These are phyloP conservation scores for Drosophila aff. DNA, from an alignment of 1,140 invertebrate species.

Conservation along the genomic window DNA sequence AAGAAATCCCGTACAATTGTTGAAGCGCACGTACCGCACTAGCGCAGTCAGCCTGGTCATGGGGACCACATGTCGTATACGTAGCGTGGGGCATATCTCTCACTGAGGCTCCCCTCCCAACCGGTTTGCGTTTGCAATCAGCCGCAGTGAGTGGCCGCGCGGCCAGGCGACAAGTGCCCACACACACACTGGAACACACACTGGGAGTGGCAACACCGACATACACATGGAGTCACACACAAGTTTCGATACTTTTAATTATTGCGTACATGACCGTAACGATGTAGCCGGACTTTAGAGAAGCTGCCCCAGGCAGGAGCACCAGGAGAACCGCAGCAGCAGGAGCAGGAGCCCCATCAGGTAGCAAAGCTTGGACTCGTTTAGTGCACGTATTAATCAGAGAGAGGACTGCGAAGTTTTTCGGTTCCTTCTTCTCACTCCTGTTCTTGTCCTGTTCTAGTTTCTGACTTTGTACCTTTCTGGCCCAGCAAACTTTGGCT, in stretches of 20 bases:
- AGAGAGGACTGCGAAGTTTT: conserved; percentile 62
- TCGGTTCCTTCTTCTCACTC: conserved; percentile 26
- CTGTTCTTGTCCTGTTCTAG: conserved; percentile 37
- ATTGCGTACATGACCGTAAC: conserved; percentile 83
- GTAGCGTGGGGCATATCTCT: conserved; percentile 75
- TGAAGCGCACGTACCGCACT: conserved; percentile 76
- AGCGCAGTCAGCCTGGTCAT: conserved; percentile 22
- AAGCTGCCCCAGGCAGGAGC: conserved; percentile 26
- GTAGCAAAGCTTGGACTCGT: conserved; percentile 44
- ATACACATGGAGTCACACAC: conserved; percentile 31
- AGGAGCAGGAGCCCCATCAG: conserved; percentile 16
- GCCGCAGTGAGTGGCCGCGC: conserved; percentile 71
- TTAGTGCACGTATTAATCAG: conserved; percentile 80
- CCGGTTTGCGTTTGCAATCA: conserved; percentile 75
- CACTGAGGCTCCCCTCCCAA: conserved; percentile 19
- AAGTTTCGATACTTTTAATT: conserved; percentile 83
- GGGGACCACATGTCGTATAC: conserved; percentile 75
- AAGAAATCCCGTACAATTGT: conserved; percentile 74
- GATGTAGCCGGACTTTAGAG: conserved; percentile 76
- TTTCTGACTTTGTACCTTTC: conserved; percentile 54
- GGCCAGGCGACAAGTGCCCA: conserved; percentile 74
- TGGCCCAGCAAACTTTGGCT: conserved; percentile 61
- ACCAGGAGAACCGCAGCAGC: not conserved
- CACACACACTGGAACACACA: conserved; percentile 38
- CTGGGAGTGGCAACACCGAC: conserved; percentile 3